phyloP scores from a whole-genome alignment of 2,797 vertebrate species.

The Merluccius polli region DNA sequence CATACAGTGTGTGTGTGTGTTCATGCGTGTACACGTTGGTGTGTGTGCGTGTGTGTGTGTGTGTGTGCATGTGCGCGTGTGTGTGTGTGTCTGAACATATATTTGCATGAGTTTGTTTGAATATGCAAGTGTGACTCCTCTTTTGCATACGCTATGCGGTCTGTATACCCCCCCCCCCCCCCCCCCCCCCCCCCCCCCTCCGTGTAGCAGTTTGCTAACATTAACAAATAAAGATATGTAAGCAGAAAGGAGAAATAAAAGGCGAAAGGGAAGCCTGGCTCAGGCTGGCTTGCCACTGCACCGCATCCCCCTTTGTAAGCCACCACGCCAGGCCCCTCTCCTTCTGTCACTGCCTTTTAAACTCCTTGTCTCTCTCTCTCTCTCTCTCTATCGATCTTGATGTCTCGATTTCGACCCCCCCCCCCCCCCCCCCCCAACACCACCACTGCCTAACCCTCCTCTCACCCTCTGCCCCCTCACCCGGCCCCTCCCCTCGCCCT shows the following conservation, averaged over 20 bases:
- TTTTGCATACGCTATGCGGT: neutral
- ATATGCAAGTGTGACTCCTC: neutral
- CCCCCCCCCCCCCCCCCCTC: neutral
- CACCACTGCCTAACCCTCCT: no score
- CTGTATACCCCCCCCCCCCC: neutral
- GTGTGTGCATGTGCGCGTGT: slow-evolving; percentile 15
- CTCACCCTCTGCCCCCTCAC: neutral
- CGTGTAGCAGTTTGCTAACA: neutral
- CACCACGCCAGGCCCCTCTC: neutral
- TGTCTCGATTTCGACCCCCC: neutral
- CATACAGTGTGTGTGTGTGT: slow-evolving; percentile 31
- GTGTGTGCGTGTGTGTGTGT: slow-evolving; percentile 25
- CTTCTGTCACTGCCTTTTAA: neutral
- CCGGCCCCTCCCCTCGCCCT: no score
- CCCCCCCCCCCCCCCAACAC: no score
- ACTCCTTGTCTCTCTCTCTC: neutral
- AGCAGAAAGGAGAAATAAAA: neutral
- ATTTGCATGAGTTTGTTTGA: slow-evolving; percentile 4
- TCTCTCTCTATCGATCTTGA: neutral
- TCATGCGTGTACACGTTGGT: slow-evolving; percentile 30
- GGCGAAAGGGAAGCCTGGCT: no score
- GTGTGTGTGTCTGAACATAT: slow-evolving; percentile 25
- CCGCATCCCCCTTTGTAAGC: no score
- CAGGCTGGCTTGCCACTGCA: neutral
- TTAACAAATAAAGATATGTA: neutral